These are phyloP conservation scores for Dicerorhinus sumatrensis DNA, from an alignment of 2,113 vertebrate genomes.

Conservation along the genomic window DNA sequence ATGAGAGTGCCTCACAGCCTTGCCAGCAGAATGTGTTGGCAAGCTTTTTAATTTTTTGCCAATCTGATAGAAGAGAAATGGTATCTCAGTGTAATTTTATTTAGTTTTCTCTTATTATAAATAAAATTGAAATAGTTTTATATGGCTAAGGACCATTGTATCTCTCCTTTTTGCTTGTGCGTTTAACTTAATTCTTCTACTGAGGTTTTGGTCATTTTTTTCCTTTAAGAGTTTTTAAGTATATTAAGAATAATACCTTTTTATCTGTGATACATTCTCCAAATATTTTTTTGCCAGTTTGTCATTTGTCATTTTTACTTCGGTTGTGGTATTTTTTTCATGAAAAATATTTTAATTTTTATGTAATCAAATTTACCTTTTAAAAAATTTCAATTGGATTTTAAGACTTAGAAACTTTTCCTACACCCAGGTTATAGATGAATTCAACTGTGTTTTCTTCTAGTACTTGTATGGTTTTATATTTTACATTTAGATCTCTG, in stretches of 20 bases:
- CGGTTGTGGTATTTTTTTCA: background rate
- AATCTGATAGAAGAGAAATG: background rate
- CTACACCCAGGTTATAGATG: background rate
- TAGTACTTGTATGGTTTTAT: background rate
- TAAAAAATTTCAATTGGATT: background rate
- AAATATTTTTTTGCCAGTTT: background rate
- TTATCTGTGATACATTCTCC: background rate
- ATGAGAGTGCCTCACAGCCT: background rate
- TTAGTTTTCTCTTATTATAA: constrained; percentile 45
- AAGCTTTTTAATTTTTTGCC: background rate
- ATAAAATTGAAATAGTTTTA: constrained; percentile 13
- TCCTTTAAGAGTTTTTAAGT: background rate
- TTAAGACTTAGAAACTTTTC: background rate
- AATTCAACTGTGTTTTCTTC: background rate
- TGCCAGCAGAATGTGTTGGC: background rate
- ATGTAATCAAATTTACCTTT: constrained; percentile 6
- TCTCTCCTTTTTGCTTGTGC: background rate
- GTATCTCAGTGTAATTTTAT: background rate
- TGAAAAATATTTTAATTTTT: background rate
- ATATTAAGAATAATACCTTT: background rate
- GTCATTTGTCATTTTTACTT: background rate
- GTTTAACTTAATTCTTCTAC: background rate
- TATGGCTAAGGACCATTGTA: background rate
- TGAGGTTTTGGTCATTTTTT: background rate
- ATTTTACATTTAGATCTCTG: background rate